Base-by-base conservation (phyloP, 2,113 vertebrate genomes). In the Notarius lentiginosus region DNA sequence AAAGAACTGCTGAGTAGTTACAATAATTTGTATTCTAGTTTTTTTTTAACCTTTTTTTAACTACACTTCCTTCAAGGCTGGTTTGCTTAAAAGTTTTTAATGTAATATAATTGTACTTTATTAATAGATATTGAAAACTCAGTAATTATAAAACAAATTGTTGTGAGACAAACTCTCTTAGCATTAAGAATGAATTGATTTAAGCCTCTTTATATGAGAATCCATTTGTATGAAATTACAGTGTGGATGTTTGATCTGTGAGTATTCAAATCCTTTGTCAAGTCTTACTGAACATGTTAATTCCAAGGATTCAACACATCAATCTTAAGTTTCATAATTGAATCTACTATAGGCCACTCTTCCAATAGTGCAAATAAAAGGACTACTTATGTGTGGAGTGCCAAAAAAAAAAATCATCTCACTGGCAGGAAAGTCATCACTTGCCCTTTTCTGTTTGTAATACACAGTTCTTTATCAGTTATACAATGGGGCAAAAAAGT, bases 181-280 rank as follows among this genome's bases (percentile, higher is more conserved):
- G 30, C 27, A 56, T 84, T 77, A 24, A 12, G 79, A 80, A 20
- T 77, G 17, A 81, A 76, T 75, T 17, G n/a, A 56, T 79, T 82
- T 86, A 70, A 83, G 51, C 51, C 65, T 88, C 60, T 83, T 60
- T 86, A 76, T 86, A 73, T 70, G 30, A 88, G 22, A 51, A 76
- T 84, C 34, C 6, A 75, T 76, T 86, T 86, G 47, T 53, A 61
- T 72, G 18, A 79, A 77, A 51, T 51, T 65, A 49, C 61, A 66
- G 51, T 20, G 1, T 51, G 84, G 22, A 85, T 82, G 66, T 82
- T 83, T 77, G 70, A 82, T 88, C 76, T 86, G 60, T 20, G 14
- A n/a, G 47, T 65, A 73, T 77, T 75, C n/a, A 24, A 41, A 70
- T 86, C 14, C 27, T 79, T 86, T 83, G 86, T 65, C 58, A 30